Base-by-base conservation (phyloP, 1,140 invertebrate genomes). In the Lucilia cuprina region DNA sequence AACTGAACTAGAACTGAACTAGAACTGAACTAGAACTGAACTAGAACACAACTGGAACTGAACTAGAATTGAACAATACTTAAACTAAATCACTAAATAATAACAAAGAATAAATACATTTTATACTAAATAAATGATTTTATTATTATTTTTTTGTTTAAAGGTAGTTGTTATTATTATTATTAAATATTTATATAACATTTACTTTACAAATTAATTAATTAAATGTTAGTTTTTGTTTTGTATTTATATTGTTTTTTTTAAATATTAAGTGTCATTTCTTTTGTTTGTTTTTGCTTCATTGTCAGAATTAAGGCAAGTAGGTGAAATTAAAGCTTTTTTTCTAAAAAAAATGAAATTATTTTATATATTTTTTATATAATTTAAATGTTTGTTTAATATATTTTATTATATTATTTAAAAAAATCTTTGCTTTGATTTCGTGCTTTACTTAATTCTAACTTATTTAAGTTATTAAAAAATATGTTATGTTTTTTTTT, bases 261-360 rank as follows among this genome's bases (percentile, higher is more conserved):
- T 35, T 50, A 49, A 77, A 70, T 21, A 19, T 70, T 49, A 34
- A 49, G 35, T 78, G 49, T 80, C 77, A 60, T 60, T 55, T n/a
- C n/a, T n/a, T 84, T 84, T 3, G 3, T 49, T 82, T 74, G 82
- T 83, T 85, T 85, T 85, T 85, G 84, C 65, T 85, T 85, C 84
- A 83, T 85, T 85, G 82, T 85, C 84, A 85, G 82, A 75, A 82
- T 85, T 85, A 85, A 85, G 84, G 84, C 84, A 85, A 85, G 84
- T 84, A 84, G 41, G 83, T 84, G 83, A 84, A 84, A 82, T 84
- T 84, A 84, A 84, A 84, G 83, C 83, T 85, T 85, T 74, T 83
- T 21, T 70, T 70, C 13, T 60, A 21, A 82, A 49, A n/a, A 49
- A 82, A 50, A 25, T n/a, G 17, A 74, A 74, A 35, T 74, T 83